phyloP scores from a whole-genome alignment of 2,888 invertebrate genomes.

The Galeopsomyia nigrocyanea region DNA sequence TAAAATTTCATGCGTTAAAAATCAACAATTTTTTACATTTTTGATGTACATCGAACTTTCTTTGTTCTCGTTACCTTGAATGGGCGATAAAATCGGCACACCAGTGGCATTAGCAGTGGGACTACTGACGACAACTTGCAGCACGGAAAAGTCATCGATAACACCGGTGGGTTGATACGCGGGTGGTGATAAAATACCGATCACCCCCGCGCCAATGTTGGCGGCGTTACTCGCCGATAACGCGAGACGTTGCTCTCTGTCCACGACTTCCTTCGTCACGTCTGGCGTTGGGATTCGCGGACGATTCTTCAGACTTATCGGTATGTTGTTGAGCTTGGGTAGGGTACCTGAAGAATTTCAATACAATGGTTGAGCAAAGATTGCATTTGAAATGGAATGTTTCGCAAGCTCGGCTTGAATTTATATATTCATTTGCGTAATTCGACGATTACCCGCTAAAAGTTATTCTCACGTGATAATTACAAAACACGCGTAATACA shows the following conservation, averaged over 20 bases:
- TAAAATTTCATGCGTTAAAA: background rate
- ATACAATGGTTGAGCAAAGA: too few species aligned
- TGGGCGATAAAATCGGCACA: conserved; percentile 84
- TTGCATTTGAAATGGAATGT: too few species aligned
- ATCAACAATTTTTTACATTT: too few species aligned
- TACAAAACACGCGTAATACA: too few species aligned
- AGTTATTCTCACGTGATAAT: too few species aligned
- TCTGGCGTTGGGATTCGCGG: conserved; percentile 93
- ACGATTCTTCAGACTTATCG: conserved; percentile 80
- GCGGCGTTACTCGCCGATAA: conserved; percentile 66
- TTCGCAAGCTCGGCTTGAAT: too few species aligned
- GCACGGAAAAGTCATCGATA: conserved; percentile 78
- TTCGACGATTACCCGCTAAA: too few species aligned
- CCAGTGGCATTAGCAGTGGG: conserved; percentile 22
- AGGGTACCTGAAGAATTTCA: conserved; percentile 71
- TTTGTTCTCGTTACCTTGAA: conserved; percentile 72
- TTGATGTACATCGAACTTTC: background rate
- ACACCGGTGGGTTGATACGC: conserved; percentile 70
- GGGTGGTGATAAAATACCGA: conserved; percentile 75
- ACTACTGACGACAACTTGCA: conserved; percentile 72
- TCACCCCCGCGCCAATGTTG: conserved; percentile 74
- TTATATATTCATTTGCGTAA: too few species aligned
- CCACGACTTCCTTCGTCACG: conserved; percentile 84
- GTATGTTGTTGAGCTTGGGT: conserved; percentile 77
- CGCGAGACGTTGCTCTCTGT: conserved; percentile 78